Conservation (phyloP, 2,888 invertebrate genomes). For the Parnassius smintheus region DNA sequence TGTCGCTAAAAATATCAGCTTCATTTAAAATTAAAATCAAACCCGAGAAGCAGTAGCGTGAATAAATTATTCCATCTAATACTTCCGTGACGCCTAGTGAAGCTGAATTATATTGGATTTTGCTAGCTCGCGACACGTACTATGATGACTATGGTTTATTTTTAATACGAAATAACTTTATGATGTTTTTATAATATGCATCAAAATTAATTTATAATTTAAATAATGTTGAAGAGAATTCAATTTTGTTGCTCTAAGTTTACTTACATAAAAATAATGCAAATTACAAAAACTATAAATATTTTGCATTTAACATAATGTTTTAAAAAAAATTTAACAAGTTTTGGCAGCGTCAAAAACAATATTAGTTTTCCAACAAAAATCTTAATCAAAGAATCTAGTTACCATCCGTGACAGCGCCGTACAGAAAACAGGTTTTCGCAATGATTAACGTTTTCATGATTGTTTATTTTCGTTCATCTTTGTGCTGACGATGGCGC, state of each 20-base stretch:
- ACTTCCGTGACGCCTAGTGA: conserved; percentile 39
- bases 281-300: too few species aligned
- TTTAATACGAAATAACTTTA: background rate
- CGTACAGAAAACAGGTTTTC: conserved; percentile 46
- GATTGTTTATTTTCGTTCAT: conserved; percentile 59
- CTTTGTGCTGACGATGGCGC: conserved; percentile 57
- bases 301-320: too few species aligned
- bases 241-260: too few species aligned
- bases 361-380: too few species aligned
- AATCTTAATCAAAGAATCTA: conserved; percentile 21
- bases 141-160: conserved; percentile 8
- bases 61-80: conserved; percentile 31
- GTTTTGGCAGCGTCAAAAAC: too few species aligned
- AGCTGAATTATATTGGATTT: conserved; percentile 36
- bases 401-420: conserved; percentile 33
- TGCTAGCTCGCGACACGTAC: conserved; percentile 11
- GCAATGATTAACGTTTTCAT: conserved; percentile 47
- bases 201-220: too few species aligned
- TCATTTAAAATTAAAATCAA: conserved; percentile 35
- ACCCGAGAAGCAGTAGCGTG: conserved; percentile 29
- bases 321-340: too few species aligned
- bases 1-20: conserved; percentile 22
- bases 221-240: too few species aligned
- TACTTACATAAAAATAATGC: too few species aligned
- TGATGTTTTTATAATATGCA: too few species aligned